Evolutionary conservation across 1,140 invertebrate species (phyloP), one percentile per base, ranked within the genome.

Genomic region (Pararge aegeria): DNA sequence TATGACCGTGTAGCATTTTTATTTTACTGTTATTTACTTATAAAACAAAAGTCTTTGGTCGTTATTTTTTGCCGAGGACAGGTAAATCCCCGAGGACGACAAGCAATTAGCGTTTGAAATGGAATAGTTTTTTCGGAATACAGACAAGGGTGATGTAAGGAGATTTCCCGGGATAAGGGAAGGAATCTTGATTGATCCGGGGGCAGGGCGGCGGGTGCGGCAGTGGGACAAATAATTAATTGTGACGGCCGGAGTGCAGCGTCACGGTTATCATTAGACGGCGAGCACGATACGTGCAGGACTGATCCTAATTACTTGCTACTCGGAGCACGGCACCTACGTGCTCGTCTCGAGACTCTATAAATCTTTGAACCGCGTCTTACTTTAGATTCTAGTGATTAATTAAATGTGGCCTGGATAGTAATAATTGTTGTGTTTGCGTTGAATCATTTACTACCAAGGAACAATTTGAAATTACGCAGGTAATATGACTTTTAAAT

Each of bases 141-240:
- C 46, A 34, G 48, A 42, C 51, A 50, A 63, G 52, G 52, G 51
- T 60, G 52, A 55, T 34, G 16, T 42, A 30, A 53, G 55, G 37
- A 53, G 34, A 49, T 42, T 57, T 62, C 19, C 52, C 18, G 16
- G 53, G 37, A 55, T 34, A 30, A 52, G 46, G 54, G 50, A 27
- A 51, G 46, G 44, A 5, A 30, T 29, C 56, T 64, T 60, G 62
- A 64, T 60, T 60, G 52, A 57, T 53, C 51, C 52, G 55, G 44
- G 55, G 38, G 20, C 13, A 13, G 20, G 40, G 40, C 6, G 18
- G 21, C 4, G 38, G 38, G 27, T 15, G 48, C n/a, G 51, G 61
- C 21, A 56, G 53, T 40, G 63, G 57, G 64, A 66, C 64, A 66
- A 59, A 62, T 62, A 66, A 59, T 59, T 66, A 66, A 66, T 66